A percentile compares a stretch with the other conserved stretches of the same genome.
Evolutionary conservation across 2,888 invertebrate species (phyloP).

Genomic region (Plusia festucae): DNA sequence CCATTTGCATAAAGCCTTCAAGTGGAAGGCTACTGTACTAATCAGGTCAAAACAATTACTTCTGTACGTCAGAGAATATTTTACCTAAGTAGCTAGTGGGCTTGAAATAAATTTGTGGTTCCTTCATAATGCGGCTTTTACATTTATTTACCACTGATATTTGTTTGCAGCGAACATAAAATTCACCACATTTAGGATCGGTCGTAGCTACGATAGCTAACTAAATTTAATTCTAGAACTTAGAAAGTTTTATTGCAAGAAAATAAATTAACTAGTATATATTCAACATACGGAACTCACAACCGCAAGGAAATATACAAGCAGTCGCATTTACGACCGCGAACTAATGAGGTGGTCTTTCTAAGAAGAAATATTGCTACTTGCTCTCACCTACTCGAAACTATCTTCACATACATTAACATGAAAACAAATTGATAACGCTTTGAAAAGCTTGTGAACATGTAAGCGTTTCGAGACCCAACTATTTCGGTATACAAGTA

Average conservation of each 20-base stretch:
- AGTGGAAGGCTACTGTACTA: conserved; percentile 4
- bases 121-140: background rate
- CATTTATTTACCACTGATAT: background rate
- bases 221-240: background rate
- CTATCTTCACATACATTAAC: conserved; percentile 2
- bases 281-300: background rate
- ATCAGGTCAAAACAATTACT: conserved; percentile 4
- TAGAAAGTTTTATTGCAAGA: background rate
- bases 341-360: background rate
- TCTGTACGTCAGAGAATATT: background rate
- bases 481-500: conserved; percentile 16
- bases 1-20: conserved; percentile 5
- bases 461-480: conserved; percentile 26
- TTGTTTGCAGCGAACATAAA: too few relatives aligned
- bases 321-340: background rate
- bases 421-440: conserved; percentile 21
- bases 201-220: background rate
- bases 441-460: conserved; percentile 6
- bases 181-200: background rate
- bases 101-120: background rate
- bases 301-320: conserved; percentile 3
- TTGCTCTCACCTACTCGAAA: background rate
- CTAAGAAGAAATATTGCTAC: conserved; percentile 6
- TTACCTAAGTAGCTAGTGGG: background rate
- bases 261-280: background rate